Evolutionary conservation across 2,113 vertebrate genomes (phyloP).

Genomic region (Emydura subglobosa): DNA sequence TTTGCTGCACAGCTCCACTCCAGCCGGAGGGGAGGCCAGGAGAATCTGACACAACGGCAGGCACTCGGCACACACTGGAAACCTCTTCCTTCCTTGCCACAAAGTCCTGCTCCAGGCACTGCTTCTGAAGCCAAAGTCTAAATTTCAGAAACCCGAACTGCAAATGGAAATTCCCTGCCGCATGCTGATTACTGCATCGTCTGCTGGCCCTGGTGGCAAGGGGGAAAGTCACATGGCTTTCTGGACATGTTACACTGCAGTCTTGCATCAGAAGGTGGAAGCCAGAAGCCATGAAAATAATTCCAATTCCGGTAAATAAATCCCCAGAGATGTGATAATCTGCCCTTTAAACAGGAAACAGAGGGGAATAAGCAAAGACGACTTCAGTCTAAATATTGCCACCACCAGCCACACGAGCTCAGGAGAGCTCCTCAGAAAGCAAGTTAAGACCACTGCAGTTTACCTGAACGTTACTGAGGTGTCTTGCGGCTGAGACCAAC

Average conservation of each 20-base stretch:
- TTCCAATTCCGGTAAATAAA: slow-evolving; percentile 81
- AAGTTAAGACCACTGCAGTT: slow-evolving; percentile 68
- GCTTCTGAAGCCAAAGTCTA: slow-evolving; percentile 76
- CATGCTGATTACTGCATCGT: slow-evolving; percentile 75
- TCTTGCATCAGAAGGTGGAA: slow-evolving; percentile 74
- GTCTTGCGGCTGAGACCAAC: slow-evolving; percentile 65
- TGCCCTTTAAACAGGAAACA: slow-evolving; percentile 80
- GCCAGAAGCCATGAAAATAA: slow-evolving; percentile 76
- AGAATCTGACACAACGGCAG: slow-evolving; percentile 48
- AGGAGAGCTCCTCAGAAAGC: slow-evolving; percentile 61
- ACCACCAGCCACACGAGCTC: slow-evolving; percentile 76
- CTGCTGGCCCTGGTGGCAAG: slow-evolving; percentile 80
- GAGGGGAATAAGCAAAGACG: slow-evolving; percentile 77
- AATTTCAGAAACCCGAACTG: slow-evolving; percentile 81
- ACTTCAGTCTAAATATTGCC: slow-evolving; percentile 75
- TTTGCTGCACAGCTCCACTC: slow-evolving; percentile 40
- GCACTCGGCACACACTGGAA: slow-evolving; percentile 23
- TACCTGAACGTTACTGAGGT: slow-evolving; percentile 69
- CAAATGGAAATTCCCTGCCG: slow-evolving; percentile 81
- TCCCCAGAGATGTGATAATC: slow-evolving; percentile 78
- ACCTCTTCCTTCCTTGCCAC: slow-evolving; percentile 52
- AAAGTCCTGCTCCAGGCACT: slow-evolving; percentile 73
- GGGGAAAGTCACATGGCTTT: slow-evolving; percentile 76
- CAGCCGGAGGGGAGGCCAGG: slow-evolving; percentile 65
- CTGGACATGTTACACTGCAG: slow-evolving; percentile 68